A percentile compares a stretch with the other conserved stretches of the same genome.
phyloP scores from a whole-genome alignment of 2,113 vertebrate genomes.

The Climacteris rufus region DNA sequence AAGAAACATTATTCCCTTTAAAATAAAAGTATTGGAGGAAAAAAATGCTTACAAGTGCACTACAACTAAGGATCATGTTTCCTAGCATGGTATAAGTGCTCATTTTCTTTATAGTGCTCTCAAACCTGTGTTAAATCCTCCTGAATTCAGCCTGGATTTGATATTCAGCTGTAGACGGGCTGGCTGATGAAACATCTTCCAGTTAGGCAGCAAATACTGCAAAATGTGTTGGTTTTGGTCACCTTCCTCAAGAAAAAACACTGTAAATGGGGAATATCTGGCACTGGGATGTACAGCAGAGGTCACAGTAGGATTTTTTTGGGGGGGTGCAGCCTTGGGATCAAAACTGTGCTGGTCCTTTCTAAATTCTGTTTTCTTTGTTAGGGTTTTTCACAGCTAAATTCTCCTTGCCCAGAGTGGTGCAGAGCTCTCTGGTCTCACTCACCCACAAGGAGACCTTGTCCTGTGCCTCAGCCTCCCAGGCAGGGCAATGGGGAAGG shows the following conservation, averaged over 20 bases:
- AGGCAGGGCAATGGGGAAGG: not conserved
- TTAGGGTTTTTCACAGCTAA: not conserved
- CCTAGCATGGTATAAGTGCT: not conserved
- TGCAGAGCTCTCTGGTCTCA: not conserved
- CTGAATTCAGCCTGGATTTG: not conserved
- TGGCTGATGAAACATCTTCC: not conserved
- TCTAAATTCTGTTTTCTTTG: not conserved
- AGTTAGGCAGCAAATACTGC: not conserved
- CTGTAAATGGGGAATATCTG: not conserved
- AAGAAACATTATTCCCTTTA: slow-evolving; percentile 7
- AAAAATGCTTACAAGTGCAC: slow-evolving; percentile 5
- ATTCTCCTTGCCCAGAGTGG: not conserved
- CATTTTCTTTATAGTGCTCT: not conserved
- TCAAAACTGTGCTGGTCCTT: not conserved
- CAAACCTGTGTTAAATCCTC: not conserved
- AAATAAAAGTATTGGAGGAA: slow-evolving; percentile 17
- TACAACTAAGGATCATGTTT: not conserved
- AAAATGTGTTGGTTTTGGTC: not conserved
- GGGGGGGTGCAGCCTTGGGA: not conserved
- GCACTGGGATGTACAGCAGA: not conserved
- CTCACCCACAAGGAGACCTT: not conserved
- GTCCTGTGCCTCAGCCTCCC: not conserved
- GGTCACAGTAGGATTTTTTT: not conserved
- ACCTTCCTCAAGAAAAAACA: not conserved
- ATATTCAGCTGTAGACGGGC: not conserved